Evolutionary conservation across 2,113 vertebrate species (phyloP), one percentile per base, ranked within the genome.

Genomic region (Macrotus californicus): DNA sequence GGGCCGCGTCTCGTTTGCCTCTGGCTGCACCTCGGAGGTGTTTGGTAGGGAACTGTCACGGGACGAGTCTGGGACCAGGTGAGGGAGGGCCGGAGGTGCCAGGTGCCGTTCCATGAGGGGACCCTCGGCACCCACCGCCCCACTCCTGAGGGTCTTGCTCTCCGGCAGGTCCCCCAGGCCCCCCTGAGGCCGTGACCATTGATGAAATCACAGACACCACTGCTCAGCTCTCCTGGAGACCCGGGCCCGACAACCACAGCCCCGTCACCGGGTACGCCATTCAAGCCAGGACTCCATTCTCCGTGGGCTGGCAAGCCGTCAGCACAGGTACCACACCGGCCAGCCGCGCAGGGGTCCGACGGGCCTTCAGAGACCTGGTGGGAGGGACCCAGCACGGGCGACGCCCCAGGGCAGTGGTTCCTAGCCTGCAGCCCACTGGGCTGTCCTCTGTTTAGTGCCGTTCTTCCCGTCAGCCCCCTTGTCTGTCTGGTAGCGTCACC

Each of bases 281-380:
- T 73, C 99, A 99, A 98, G 99, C 99, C 50, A 98, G 99, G 97
- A 99, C 99, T 4, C 99, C 99, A 0, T 99, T 99, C 98, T 99
- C 99, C 5, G 99, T 99, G 96, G 99, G 99, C 93, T 99, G 99
- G 99, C 99, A 99, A 97, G 99, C 99, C 3, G 99, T 99, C 98
- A 99, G 98, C 97, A 99, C 99, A 99, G 99, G 99, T 99, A 98
- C 97, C 81, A 10, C 31, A 34, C 14, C 22, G 24, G 72, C 14
- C 36, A 14, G 7, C 31, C 64, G 0, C 34, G 0, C 34, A 3
- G 34, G 64, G 13, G 8, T 61, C 24, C 54, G 6, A 9, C 24
- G 26, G 22, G 43, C 22, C 84, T 50, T 26, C 34, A 11, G 56
- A 39, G 85, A 67, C 59, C 66, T 13, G 2, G 8, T 15, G 5